Conservation (phyloP, 2,888 invertebrate genomes). For the Globia sparganii region DNA sequence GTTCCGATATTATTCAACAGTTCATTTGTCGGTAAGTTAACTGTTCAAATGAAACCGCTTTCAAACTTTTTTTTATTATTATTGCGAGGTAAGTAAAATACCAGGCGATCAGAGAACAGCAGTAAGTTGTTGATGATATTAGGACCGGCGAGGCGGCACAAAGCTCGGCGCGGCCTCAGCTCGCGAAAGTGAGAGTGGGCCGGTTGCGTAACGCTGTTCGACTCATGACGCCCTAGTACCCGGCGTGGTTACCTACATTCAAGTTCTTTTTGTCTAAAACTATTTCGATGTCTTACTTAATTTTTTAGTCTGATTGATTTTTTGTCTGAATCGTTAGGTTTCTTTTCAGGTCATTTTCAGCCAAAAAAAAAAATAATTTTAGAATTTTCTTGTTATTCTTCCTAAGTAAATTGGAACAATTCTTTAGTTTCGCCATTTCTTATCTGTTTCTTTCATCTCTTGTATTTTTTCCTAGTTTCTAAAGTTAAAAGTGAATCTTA, state of each 20-base stretch:
- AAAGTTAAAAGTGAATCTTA: conserved; percentile 4
- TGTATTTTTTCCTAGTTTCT: not conserved
- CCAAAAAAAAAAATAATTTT: conserved; percentile 1
- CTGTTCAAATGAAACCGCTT: conserved; percentile 40
- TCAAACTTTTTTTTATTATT: conserved; percentile 64
- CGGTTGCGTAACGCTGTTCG: conserved; percentile 83
- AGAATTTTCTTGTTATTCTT: conserved; percentile 1
- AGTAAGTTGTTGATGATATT: conserved; percentile 80
- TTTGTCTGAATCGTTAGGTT: conserved; percentile 12
- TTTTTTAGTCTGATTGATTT: conserved; percentile 35
- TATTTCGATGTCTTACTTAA: conserved; percentile 51
- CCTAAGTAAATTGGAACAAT: conserved; percentile 7
- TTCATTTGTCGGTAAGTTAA: conserved; percentile 59
- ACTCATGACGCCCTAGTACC: conserved; percentile 83
- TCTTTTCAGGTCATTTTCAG: conserved; percentile 23
- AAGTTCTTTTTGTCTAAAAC: conserved; percentile 66
- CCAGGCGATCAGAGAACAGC: conserved; percentile 76
- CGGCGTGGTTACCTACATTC: conserved; percentile 72
- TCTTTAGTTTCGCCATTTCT: conserved; percentile 6
- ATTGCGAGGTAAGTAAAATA: conserved; percentile 66
- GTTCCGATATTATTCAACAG: conserved; percentile 56
- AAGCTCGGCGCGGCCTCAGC: conserved; percentile 80
- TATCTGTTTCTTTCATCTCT: not conserved
- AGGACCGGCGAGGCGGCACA: conserved; percentile 70
- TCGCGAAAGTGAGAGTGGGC: conserved; percentile 89